Conservation (phyloP, 2,888 invertebrate species). For the Osmoderma eremita region DNA sequence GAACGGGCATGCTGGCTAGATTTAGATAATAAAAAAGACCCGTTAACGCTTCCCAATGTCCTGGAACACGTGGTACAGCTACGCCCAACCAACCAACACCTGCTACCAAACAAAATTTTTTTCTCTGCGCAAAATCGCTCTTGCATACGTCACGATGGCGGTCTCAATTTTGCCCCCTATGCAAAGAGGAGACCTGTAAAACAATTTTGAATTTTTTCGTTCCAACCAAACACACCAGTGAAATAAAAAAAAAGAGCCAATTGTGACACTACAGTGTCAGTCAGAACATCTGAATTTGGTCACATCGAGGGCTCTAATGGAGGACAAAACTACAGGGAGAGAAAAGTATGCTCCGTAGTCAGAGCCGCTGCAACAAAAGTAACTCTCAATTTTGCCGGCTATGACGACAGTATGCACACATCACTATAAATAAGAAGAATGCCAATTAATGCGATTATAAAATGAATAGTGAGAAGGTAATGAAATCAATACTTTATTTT, state of each 20-base stretch:
- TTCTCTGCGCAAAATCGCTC: constrained; percentile 28
- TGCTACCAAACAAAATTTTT: constrained; percentile 50
- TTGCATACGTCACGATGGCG: constrained; percentile 46
- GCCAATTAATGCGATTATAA: constrained; percentile 57
- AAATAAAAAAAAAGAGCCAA: constrained; percentile 53
- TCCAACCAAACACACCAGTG: constrained; percentile 56
- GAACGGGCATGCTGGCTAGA: constrained; percentile 53
- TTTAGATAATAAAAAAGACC: constrained; percentile 49
- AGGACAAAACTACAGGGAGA: constrained; percentile 54
- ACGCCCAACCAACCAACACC: constrained; percentile 58
- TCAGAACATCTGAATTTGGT: constrained; percentile 50
- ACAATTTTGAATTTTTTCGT: constrained; percentile 61
- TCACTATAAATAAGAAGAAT: constrained; percentile 61
- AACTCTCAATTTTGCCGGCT: constrained; percentile 60
- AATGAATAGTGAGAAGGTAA: constrained; percentile 34
- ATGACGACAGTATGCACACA: constrained; percentile 64
- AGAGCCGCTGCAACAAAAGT: constrained; percentile 65
- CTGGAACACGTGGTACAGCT: constrained; percentile 55
- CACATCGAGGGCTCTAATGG: constrained; percentile 56
- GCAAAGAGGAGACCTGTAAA: constrained; percentile 92
- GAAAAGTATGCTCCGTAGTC: constrained; percentile 62
- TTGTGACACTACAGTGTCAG: constrained; percentile 52
- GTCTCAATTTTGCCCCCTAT: constrained; percentile 79
- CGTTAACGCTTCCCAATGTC: constrained; percentile 46
- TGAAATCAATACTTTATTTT: constrained; percentile 10